Base-by-base conservation (phyloP, 1,140 invertebrate species). In the Drosophila kikkawai region DNA sequence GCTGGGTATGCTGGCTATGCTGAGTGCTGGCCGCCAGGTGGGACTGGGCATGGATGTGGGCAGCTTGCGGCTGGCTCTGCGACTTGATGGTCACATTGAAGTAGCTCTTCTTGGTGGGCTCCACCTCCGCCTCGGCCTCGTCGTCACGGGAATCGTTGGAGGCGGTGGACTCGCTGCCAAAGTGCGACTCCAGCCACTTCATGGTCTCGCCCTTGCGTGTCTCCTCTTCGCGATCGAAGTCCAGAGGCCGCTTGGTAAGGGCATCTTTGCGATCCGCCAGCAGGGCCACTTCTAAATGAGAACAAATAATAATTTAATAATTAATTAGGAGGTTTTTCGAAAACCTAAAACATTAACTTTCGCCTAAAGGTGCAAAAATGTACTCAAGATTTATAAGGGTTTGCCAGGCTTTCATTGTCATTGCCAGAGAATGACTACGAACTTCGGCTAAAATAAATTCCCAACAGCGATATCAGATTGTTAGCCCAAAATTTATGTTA, bases 101-200 rank as follows among this genome's bases (percentile, higher is more conserved):
- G 86, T 96, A 97, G 69, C 94, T 95, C 17, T 95, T 95, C 70
- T 95, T 95, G 15, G 95, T 95, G 4, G 95, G 94, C 68, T 95
- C 94, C 68, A 95, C 94, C 65, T 94, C 94, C 4, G 93, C 93
- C 15, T 93, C 93, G 36, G 80, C 51, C 48, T 86, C 83, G 44
- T 94, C 94, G 15, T 95, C 93, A 7, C 95, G 91, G 0, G 95
- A 95, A 60, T 96, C 96, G 48, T 95, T 95, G 1, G 96, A 97
- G 0, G 96, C 96, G 11, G 95, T 94, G 2, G 96, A 97, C 55
- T 97, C 97, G 91, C 97, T 97, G 44, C 97, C 97, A 82, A 98
- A 98, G 88, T 98, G 97, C 81, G 96, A 96, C 75, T 98, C 97
- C 15, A 98, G 93, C 97, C 96, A 99, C 93, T 96, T 97, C 75